Evolutionary conservation across 1,140 invertebrate genomes (phyloP).

Genomic region (Eciton burchellii): DNA sequence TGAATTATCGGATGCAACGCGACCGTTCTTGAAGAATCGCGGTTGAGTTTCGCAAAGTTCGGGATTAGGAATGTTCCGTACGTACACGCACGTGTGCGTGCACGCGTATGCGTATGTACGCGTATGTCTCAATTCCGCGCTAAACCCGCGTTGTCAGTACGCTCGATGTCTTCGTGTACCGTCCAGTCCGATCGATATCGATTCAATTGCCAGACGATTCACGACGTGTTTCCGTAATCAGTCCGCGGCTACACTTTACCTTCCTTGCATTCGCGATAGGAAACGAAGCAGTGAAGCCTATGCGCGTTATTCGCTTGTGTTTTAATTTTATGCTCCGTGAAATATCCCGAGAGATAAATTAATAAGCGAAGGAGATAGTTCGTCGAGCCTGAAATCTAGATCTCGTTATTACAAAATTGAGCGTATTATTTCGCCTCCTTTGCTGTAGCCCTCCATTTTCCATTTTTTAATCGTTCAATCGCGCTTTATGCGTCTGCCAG

Average conservation of each 20-base stretch:
- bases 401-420: background rate
- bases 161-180: conserved; percentile 40
- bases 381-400: background rate
- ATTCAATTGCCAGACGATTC: conserved; percentile 58
- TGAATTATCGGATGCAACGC: background rate
- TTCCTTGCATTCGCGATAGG: conserved; percentile 54
- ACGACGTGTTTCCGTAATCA: conserved; percentile 46
- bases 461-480: background rate
- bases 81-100: background rate
- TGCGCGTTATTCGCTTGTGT: background rate
- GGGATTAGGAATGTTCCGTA: background rate
- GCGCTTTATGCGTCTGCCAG: background rate
- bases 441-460: background rate
- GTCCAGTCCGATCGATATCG: conserved; percentile 60
- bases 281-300: conserved; percentile 53
- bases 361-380: background rate
- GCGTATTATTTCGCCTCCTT: background rate
- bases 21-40: conserved; percentile 6
- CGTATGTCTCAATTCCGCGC: conserved; percentile 62
- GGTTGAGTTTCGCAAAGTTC: background rate
- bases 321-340: background rate
- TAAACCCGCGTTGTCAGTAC: background rate
- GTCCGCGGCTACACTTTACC: background rate
- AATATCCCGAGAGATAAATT: background rate
- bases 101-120: too few species aligned